Evolutionary conservation across 1,140 invertebrate species (phyloP), one percentile per base, ranked within the genome.

Genomic region (Drosophila watanabei): DNA sequence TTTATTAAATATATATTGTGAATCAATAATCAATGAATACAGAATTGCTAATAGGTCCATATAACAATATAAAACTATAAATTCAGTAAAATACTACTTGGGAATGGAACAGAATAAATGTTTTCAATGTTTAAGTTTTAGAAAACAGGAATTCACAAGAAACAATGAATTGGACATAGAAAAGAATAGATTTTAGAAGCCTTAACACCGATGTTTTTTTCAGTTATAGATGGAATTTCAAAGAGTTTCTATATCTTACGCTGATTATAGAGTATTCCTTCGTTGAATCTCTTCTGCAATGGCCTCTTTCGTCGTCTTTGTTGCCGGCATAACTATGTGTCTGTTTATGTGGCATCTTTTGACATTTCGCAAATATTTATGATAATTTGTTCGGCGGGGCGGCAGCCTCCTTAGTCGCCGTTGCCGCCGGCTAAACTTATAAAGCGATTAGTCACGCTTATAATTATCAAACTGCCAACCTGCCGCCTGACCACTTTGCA

Each of bases 321-420:
- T 52, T 48, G 57, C 75, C 75, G 63, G 64, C 56, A 70, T 62
- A 75, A 66, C 39, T 52, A 58, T 59, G 52, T 59, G 46, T 77
- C 20, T 39, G 52, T 51, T 73, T 51, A 59, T 56, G 48, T 78
- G 56, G 52, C 54, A 66, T 46, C 35, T 61, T 48, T 75, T 70
- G 58, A 71, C 65, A 61, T 61, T 78, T 60, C 56, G 63, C 75
- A 79, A 78, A 79, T 79, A 79, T 77, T 78, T 78, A 69, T 60
- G 57, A 78, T 68, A 52, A 77, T 79, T 70, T 28, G 76, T 59
- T 48, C 52, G 35, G 49, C 43, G 28, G 28, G 35, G 35, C 32
- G 41, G 33, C 39, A 45, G 43, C 39, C 54, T 52, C 5, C 6
- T 33, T 8, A 13, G 30, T 18, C n/a, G 51, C 49, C 49, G 49